Base-by-base conservation (phyloP, 2,113 vertebrate genomes). In the Carassius auratus region DNA sequence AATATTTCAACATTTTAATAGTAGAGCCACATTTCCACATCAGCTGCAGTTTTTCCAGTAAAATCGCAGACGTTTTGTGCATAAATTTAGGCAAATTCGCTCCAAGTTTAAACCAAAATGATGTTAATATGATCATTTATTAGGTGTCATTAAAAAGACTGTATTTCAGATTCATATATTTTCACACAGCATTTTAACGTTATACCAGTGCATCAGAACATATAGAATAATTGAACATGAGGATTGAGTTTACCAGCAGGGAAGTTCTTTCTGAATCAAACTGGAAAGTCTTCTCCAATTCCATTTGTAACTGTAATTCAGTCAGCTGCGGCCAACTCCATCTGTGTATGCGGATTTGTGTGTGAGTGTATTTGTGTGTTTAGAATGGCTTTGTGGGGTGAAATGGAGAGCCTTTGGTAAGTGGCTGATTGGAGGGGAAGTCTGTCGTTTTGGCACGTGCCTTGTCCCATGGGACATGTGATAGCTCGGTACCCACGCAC, bases 401-500 rank as follows among this genome's bases (percentile, higher is more conserved):
- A 88, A 86, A 76, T 66, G 74, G 87, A 86, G 77, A 84, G 33
- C 57, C 68, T 75, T 30, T 85, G 68, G 84, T 84, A 75, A 64
- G 68, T 85, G 86, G 69, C 74, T 79, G 81, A 73, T 79, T 84
- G 84, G 76, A 86, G 61, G 81, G 84, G 76, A 83, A 85, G 84
- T 89, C 85, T 88, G 86, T 86, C 62, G 76, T 52, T 76, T 88
- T 88, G 87, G 87, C 87, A 86, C 87, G 83, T 86, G 87, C 87
- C 84, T 68, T 48, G 64, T 89, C 83, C 75, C 84, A 48, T 68
- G 84, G 69, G 80, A 87, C 80, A 86, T 87, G 86, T 87, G 86
- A 89, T 89, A 82, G 76, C 64, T 26, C 74, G 30, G 36, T 36
- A 38, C 84, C 79, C 61, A 76, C 66, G 45, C 79, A 85, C 57